phyloP scores from a whole-genome alignment of 2,888 invertebrate genomes.

The Eupithecia tripunctaria region DNA sequence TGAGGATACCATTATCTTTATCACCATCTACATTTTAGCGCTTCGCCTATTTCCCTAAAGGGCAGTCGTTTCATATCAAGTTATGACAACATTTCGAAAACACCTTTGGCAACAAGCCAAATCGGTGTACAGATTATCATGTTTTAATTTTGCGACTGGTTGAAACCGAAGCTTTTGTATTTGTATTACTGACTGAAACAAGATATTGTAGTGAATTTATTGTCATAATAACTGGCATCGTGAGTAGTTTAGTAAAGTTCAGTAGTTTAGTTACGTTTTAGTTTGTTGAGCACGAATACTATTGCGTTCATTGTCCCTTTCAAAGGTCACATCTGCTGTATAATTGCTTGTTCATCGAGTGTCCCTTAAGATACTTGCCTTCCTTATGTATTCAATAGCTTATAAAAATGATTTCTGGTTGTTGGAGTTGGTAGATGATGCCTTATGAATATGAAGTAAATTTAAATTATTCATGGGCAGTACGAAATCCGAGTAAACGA shows the following conservation, averaged over 20 bases:
- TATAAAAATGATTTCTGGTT: slow-evolving; percentile 27
- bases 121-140: slow-evolving; percentile 39
- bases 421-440: slow-evolving; percentile 18
- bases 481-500: slow-evolving; percentile 16
- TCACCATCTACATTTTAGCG: slow-evolving; percentile 39
- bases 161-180: slow-evolving; percentile 30
- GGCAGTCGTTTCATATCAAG: slow-evolving; percentile 45
- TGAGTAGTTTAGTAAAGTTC: slow-evolving; percentile 74
- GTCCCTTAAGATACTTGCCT: slow-evolving; percentile 35
- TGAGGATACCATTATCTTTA: slow-evolving; percentile 18
- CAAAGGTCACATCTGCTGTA: slow-evolving; percentile 69
- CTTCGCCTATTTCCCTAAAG: slow-evolving; percentile 45
- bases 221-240: slow-evolving; percentile 60
- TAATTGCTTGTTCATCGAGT: slow-evolving; percentile 44
- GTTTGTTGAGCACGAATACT: slow-evolving; percentile 63
- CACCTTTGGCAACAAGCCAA: slow-evolving; percentile 46
- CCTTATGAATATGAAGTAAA: slow-evolving; percentile 26
- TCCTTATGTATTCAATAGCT: slow-evolving; percentile 31
- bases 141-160: slow-evolving; percentile 40
- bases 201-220: slow-evolving; percentile 49
- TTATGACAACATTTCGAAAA: slow-evolving; percentile 42
- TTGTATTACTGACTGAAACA: slow-evolving; percentile 41
- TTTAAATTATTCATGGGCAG: slow-evolving; percentile 13
- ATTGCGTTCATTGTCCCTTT: slow-evolving; percentile 70
- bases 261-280: slow-evolving; percentile 58